Evolutionary conservation across 2,797 vertebrate species (phyloP), one percentile per base, ranked within the genome.

Genomic region (Trematocara caparti): DNA sequence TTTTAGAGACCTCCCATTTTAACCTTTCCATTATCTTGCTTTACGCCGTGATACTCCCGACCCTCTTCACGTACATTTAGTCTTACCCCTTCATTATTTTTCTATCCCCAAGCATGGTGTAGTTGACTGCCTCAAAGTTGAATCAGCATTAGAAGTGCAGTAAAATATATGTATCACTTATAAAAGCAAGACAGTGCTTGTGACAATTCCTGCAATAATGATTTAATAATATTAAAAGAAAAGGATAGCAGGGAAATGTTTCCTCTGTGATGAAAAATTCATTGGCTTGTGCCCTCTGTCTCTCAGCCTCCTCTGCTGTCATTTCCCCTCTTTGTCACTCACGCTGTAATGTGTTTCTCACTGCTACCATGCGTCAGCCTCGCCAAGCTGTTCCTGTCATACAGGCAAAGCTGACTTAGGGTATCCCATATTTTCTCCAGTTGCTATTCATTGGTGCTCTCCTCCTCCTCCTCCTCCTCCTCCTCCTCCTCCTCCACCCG

Each of bases 311-410:
- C 64, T 85, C 84, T 91, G 87, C 83, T 89, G 85, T 91, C 86
- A 90, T 93, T 93, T 90, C 93, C 64, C 83, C 79, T 92, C 83
- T 92, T 94, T 93, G 89, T 94, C 89, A 84, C 78, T 86, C 69
- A 81, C 75, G 48, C 83, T 92, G 75, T 90, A 87, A 92, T 86
- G 82, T 87, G 81, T 82, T 93, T 79, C 83, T 88, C 78, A 3
- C 69, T 69, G 85, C 88, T 88, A 81, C 82, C 36, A 82, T 85
- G 87, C 79, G 55, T 90, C 90, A 85, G 84, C 72, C 76, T 69
- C 81, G 84, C 91, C 89, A 82, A 89, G 86, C 85, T 87, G 84
- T 86, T 90, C 84, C 87, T 88, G 86, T 89, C 87, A 83, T 78
- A 86, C 84, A 82, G 85, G 83, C 81, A 75, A 81, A 86, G 80